Conservation (phyloP, 2,113 vertebrate species). For the Platanista minor region DNA sequence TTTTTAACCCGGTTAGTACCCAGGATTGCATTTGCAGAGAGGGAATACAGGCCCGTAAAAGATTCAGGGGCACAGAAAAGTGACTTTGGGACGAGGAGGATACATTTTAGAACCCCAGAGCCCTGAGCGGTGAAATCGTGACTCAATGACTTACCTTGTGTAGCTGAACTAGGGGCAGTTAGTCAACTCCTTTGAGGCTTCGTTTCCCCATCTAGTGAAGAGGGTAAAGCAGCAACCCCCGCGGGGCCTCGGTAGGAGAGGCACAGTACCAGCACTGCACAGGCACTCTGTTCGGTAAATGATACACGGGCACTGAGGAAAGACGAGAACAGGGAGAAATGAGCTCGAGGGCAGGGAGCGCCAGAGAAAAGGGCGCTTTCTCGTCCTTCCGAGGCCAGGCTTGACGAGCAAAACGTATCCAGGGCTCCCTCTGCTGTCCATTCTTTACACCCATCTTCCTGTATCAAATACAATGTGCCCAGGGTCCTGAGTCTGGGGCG, state of each 20-base stretch:
- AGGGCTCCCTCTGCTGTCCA: slow-evolving; percentile 57
- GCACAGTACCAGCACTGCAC: not conserved
- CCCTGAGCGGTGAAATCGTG: not conserved
- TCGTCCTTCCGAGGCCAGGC: not conserved
- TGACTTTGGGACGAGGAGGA: not conserved
- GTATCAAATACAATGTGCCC: accelerated
- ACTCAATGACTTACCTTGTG: too few species aligned
- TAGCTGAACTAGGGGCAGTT: not conserved
- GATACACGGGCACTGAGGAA: accelerated
- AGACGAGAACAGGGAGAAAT: not conserved
- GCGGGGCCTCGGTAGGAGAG: not conserved
- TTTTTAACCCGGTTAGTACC: not conserved
- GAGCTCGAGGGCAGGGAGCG: not conserved
- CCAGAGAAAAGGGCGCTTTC: not conserved
- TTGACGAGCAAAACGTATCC: not conserved
- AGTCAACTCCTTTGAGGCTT: too few species aligned
- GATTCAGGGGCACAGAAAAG: not conserved
- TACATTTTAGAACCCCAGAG: not conserved
- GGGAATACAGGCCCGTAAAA: not conserved
- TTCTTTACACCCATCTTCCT: not conserved
- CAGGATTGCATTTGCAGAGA: not conserved
- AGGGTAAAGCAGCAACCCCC: not conserved
- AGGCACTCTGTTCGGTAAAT: not conserved
- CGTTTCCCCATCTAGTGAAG: not conserved
- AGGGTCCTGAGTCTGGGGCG: not conserved